Evolutionary conservation across 2,113 vertebrate species (phyloP).

Genomic region (Phalacrocorax brasilianus): DNA sequence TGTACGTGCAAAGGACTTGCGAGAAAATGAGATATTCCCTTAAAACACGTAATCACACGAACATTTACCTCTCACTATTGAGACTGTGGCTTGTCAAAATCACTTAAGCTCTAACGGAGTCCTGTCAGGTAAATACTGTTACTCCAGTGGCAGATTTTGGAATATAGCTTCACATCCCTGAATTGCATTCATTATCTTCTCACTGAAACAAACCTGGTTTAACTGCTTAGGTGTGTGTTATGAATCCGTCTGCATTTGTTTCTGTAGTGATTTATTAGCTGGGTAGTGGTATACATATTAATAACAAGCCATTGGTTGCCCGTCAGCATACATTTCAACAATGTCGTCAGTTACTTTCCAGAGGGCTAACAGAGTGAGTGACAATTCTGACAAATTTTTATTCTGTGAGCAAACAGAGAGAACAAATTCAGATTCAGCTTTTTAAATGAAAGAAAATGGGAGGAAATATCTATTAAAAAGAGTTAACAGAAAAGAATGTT

Average conservation of each 20-base stretch:
- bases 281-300: background rate
- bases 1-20: background rate
- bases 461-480: background rate
- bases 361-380: background rate
- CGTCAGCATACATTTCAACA: background rate
- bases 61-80: background rate
- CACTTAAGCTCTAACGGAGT: background rate
- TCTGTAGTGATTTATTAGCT: background rate
- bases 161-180: background rate
- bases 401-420: background rate
- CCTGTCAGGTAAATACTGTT: background rate
- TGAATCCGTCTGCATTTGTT: background rate
- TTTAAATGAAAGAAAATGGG: background rate
- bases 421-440: background rate
- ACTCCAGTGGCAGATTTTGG: background rate
- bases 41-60: background rate
- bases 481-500: background rate
- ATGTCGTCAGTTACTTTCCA: background rate
- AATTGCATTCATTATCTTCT: background rate
- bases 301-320: background rate
- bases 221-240: rapidly evolving
- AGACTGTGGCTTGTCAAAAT: background rate
- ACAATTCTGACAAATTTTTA: background rate
- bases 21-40: background rate
- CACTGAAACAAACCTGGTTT: background rate